phyloP scores from a whole-genome alignment of 2,888 invertebrate species.

The Fissipunctia ypsillon region DNA sequence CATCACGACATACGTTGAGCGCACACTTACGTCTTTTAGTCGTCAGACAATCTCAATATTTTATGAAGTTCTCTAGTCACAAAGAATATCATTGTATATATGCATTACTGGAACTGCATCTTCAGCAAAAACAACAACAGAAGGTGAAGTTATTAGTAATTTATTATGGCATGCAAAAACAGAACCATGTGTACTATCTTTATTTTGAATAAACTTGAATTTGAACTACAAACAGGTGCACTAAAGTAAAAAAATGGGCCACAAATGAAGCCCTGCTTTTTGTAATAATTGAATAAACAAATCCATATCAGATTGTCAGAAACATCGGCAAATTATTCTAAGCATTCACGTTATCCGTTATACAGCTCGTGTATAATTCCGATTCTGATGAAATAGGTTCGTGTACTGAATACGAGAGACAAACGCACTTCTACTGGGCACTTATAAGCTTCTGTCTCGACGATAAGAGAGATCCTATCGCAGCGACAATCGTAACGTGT shows the following conservation, averaged over 20 bases:
- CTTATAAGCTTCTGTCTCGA: background rate
- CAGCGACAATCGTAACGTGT: background rate
- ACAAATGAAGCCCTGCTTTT: background rate
- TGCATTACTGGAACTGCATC: no score
- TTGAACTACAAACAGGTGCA: background rate
- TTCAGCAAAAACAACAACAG: background rate
- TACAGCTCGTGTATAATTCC: background rate
- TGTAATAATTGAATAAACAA: background rate
- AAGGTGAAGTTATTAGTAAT: background rate
- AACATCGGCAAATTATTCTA: slow-evolving; percentile 7
- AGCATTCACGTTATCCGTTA: background rate
- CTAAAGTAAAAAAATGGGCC: background rate
- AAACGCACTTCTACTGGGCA: background rate
- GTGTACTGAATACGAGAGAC: slow-evolving; percentile 20
- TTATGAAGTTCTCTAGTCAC: background rate
- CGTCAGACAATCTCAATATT: slow-evolving; percentile 7
- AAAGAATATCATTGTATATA: background rate
- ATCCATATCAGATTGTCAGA: background rate
- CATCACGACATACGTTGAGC: slow-evolving; percentile 56
- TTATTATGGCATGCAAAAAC: background rate
- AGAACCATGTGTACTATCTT: background rate
- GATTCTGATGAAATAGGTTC: slow-evolving; percentile 26
- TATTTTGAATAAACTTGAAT: background rate
- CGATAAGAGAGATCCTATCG: background rate
- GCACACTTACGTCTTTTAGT: slow-evolving; percentile 45